A percentile compares a stretch with the other conserved stretches of the same genome.
Conservation (phyloP, 2,888 invertebrate genomes). For the Eulithis prunata region DNA sequence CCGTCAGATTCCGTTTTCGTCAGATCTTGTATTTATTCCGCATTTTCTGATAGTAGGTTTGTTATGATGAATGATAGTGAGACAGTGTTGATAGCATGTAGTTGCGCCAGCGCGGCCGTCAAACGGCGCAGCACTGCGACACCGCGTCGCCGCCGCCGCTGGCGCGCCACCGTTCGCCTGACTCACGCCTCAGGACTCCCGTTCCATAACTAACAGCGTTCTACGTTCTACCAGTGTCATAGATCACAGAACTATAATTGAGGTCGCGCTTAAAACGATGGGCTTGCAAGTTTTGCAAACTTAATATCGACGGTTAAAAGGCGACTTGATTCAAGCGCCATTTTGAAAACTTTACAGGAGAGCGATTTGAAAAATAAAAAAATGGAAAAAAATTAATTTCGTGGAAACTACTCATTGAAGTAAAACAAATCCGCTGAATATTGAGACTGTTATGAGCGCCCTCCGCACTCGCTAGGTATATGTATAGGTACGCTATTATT, state of each 20-base stretch:
- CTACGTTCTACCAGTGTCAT: constrained; percentile 9
- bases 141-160: constrained; percentile 51
- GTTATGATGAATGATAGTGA: constrained; percentile 6
- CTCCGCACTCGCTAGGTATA: too few species aligned
- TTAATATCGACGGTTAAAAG: too few species aligned
- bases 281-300: not conserved
- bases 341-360: too few species aligned
- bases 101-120: constrained; percentile 48
- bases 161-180: constrained; percentile 59
- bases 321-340: too few species aligned
- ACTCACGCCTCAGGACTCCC: constrained; percentile 78
- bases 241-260: constrained; percentile 11
- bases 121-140: constrained; percentile 44
- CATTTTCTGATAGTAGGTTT: not conserved
- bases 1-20: too few species aligned
- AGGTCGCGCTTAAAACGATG: not conserved
- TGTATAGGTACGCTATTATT: too few species aligned
- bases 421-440: too few species aligned
- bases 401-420: too few species aligned
- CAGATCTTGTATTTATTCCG: too few species aligned
- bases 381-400: too few species aligned
- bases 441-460: too few species aligned
- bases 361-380: too few species aligned
- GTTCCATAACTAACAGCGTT: constrained; percentile 54
- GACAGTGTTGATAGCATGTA: constrained; percentile 24